Base-by-base conservation (phyloP, 2,888 invertebrate genomes). In the Chesias legatella region DNA sequence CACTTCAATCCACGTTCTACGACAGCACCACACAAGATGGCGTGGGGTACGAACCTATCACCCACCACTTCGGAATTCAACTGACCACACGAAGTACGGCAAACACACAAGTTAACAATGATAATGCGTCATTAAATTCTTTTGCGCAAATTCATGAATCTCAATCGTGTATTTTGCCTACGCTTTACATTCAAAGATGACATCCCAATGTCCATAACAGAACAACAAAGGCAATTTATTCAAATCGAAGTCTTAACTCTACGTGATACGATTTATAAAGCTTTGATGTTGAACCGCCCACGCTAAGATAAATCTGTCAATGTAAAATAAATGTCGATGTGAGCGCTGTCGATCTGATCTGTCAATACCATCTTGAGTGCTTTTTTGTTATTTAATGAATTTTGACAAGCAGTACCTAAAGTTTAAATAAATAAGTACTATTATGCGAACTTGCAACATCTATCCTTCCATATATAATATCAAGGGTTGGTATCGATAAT, bases 131-230 rank as follows among this genome's bases (percentile, higher is more conserved):
- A 17, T 17, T 17, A 17, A 17, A 17, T 46, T 33, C 31, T 25
- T 30, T 30, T 25, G 6, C 43, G 36, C 38, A 43, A 32, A 23
- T 28, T 29, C 41, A 13, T 8, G 24, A 39, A 8, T 35, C 34
- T 28, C 34, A 27, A 34, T 21, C 22, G 17, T 24, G 24, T 33
- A 43, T 34, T n/a, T 41, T 40, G 37, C 50, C 35, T 53, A 45
- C 43, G 31, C 43, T 53, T 53, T 37, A 36, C 31, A 51, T 53
- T 51, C 48, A 47, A 33, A 47, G 33, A 34, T 42, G 44, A 27
- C 47, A 53, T 48, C 48, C 46, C 24, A 26, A 30, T 31, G 32
- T 33, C 46, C 32, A 40, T 43, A 42, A 33, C 21, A 11, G 33
- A 21, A 22, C 36, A 29, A 35, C 39, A 39, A 38, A 36, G 25